These are phyloP conservation scores for Tretioscincus oriximinensis DNA, from an alignment of 2,113 vertebrate genomes.

Conservation along the genomic window DNA sequence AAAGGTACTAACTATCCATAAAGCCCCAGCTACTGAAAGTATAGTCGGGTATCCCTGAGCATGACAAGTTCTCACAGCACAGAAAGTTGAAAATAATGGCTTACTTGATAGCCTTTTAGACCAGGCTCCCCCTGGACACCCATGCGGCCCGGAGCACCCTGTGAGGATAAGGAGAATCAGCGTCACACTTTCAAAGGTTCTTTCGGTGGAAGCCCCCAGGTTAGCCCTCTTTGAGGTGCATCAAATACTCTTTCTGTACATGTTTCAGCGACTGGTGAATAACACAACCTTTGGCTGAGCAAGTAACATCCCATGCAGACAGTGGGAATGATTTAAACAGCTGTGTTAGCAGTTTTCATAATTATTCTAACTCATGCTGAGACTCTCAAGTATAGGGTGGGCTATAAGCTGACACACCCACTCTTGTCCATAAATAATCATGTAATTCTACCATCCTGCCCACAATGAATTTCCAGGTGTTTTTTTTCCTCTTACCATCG, in stretches of 20 bases:
- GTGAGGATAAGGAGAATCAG: slow-evolving; percentile 3
- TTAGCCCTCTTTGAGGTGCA: no score
- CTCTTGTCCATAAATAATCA: not conserved
- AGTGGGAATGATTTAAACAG: no score
- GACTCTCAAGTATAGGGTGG: no score
- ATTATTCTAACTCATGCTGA: no score
- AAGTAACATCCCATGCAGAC: no score
- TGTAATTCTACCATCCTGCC: not conserved
- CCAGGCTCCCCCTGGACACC: slow-evolving; percentile 92
- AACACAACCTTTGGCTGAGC: no score
- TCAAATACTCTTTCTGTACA: no score
- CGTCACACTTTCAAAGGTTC: not conserved
- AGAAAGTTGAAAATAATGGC: not conserved
- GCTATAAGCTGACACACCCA: not conserved
- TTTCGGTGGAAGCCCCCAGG: no score
- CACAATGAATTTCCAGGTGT: not conserved
- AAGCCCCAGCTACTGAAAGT: not conserved
- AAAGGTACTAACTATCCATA: no score
- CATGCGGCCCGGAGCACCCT: slow-evolving; percentile 94
- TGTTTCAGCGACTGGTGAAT: no score
- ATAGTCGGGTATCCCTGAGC: not conserved
- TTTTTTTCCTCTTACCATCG: slow-evolving; percentile 83
- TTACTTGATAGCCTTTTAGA: slow-evolving; percentile 90
- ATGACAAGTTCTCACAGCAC: not conserved
- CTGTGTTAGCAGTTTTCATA: no score